phyloP scores from a whole-genome alignment of 2,888 invertebrate genomes.

The Acanthosepion lycidas region DNA sequence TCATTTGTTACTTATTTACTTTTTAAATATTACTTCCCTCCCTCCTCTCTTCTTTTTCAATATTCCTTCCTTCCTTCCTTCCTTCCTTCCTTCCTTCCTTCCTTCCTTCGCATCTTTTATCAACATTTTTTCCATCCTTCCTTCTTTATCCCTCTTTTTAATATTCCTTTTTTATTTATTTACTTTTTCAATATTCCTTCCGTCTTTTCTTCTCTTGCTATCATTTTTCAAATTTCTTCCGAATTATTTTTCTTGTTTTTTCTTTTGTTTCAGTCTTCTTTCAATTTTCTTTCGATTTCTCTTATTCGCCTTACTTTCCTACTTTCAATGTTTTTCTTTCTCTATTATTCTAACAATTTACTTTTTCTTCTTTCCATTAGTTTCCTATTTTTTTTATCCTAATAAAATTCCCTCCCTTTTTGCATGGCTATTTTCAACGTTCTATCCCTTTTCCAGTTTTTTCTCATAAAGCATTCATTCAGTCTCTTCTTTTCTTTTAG shows the following conservation, averaged over 20 bases:
- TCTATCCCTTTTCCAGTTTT: no score
- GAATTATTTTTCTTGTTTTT: background rate
- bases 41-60: background rate
- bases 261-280: no score
- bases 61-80: background rate
- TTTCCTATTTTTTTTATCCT: no score
- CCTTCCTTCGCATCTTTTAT: no score
- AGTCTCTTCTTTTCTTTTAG: no score
- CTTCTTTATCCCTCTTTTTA: background rate
- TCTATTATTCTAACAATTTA: no score
- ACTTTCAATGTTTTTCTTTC: background rate
- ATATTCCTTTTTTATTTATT: background rate
- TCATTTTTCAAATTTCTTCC: background rate
- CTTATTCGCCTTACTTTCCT: constrained; percentile 40
- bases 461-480: no score
- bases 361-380: no score
- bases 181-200: background rate
- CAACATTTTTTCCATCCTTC: background rate
- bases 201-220: background rate
- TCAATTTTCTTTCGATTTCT: background rate
- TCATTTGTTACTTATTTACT: no score
- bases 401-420: no score
- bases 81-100: background rate
- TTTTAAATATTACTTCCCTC: background rate
- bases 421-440: no score